Conservation (phyloP, 2,113 vertebrate genomes). For the Neolamprologus falcicula region DNA sequence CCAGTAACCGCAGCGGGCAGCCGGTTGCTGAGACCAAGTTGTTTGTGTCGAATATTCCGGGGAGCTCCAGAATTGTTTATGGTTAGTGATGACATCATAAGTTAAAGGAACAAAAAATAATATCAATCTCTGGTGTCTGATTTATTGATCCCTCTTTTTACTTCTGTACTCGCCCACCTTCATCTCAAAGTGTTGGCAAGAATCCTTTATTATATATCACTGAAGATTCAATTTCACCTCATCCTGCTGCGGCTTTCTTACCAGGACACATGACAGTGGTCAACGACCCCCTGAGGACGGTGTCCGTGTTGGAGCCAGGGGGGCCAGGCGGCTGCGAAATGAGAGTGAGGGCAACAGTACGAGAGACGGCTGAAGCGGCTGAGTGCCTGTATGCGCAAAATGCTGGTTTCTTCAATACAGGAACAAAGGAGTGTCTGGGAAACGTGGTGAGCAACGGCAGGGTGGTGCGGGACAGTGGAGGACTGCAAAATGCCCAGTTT, state of each 20-base stretch:
- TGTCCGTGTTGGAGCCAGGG: slow-evolving; percentile 86
- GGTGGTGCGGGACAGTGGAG: slow-evolving; percentile 73
- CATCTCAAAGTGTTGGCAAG: not conserved
- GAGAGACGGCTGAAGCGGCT: slow-evolving; percentile 63
- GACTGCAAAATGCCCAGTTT: slow-evolving; percentile 91
- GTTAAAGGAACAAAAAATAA: not conserved
- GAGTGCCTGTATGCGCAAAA: slow-evolving; percentile 85
- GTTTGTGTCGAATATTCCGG: slow-evolving; percentile 73
- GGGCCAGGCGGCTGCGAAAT: slow-evolving; percentile 73
- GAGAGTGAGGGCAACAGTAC: slow-evolving; percentile 61
- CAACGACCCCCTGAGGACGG: slow-evolving; percentile 71
- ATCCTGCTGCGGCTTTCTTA: not conserved
- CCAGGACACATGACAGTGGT: slow-evolving; percentile 79
- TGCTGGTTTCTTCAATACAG: slow-evolving; percentile 81
- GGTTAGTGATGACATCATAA: slow-evolving; percentile 49
- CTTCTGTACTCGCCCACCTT: not conserved
- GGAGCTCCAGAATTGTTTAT: slow-evolving; percentile 36
- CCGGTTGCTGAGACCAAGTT: slow-evolving; percentile 58
- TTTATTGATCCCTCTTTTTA: not conserved
- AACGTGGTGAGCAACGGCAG: slow-evolving; percentile 82
- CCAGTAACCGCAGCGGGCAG: not conserved
- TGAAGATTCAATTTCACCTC: not conserved
- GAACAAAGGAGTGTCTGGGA: slow-evolving; percentile 70
- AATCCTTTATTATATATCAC: not conserved
- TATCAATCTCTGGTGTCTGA: not conserved